Percentiles rank a stretch among this genome's conserved stretches.
Conservation (phyloP, 2,113 vertebrate species). For the Megalops atlanticus region DNA sequence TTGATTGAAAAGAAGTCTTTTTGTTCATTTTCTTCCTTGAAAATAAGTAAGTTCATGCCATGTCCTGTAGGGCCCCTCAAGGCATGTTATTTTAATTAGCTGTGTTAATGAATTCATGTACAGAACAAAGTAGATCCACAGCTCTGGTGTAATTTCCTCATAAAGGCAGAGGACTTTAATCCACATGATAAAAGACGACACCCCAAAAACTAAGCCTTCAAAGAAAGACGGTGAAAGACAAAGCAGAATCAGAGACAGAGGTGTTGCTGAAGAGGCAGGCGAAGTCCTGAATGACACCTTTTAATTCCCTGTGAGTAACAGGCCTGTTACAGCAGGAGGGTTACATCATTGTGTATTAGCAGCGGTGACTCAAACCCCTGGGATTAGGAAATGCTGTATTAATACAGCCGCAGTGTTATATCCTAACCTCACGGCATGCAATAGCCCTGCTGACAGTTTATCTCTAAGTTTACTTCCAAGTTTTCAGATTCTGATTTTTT, state of each 20-base stretch:
- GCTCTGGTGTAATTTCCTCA: conserved; percentile 8
- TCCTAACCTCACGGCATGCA: neutral
- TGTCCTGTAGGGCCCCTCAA: conserved; percentile 38
- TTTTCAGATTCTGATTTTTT: too few species aligned
- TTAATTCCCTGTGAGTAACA: neutral
- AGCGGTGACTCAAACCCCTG: neutral
- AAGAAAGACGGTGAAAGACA: conserved; percentile 2
- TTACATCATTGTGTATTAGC: neutral
- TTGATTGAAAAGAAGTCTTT: neutral
- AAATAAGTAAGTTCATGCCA: conserved; percentile 30
- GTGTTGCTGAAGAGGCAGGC: neutral
- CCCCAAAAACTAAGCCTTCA: neutral
- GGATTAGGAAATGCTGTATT: neutral
- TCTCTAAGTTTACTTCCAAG: too few species aligned
- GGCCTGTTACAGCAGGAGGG: neutral
- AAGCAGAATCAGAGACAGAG: too few species aligned
- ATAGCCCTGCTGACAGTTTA: too few species aligned
- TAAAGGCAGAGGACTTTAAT: conserved; percentile 12
- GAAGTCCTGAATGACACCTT: neutral
- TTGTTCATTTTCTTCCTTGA: neutral
- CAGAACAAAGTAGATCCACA: conserved; percentile 37
- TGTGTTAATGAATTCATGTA: conserved; percentile 50
- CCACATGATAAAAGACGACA: conserved; percentile 14
- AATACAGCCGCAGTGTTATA: neutral
- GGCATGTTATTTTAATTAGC: conserved; percentile 46